Base-by-base conservation (phyloP, 2,888 invertebrate species). In the Philonicus albiceps region DNA sequence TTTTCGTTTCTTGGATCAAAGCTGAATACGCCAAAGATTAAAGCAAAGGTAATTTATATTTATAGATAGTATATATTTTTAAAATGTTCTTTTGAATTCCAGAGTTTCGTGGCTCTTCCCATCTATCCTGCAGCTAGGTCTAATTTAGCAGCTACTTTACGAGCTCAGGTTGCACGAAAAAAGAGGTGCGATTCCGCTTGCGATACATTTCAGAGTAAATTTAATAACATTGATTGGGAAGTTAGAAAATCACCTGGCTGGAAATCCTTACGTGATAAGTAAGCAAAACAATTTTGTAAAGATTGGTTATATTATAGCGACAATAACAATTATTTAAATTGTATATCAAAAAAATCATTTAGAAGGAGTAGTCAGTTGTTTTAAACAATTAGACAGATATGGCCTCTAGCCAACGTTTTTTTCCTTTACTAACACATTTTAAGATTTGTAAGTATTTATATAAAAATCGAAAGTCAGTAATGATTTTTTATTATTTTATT, bases 201-300 rank as follows among this genome's bases (percentile, higher is more conserved):
- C 8, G 75, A 16, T 1, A 90, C 1, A 90, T 88, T 22, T 89
- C 90, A 22, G 90, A 91, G 80, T 53, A 87, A 73, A 89, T 89
- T n/a, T 89, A 90, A 90, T 16, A 30, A 31, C 3, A 88, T 90
- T 4, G 91, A 92, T 87, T 92, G 92, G 92, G 92, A 92, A 88
- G 92, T 92, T 1, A 89, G 91, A 2, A 92, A 91, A 88, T 92
- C 91, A 6, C 92, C 92, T 0, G 92, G 92, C 5, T 92, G 92
- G 92, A 92, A 92, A 87, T 91, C 91, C 0, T 87, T 92, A 7
- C 89, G 91, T 2, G 88, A 91, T 3, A 91, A 91, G 92, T 92
- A 85, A 88, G 89, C 40, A 30, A 53, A 6, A 43, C 55, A 49
- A 49, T 6, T 49, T 2, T 49, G 5, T 49, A 6, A 49, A 49